Conservation (phyloP, 2,888 invertebrate species). For the Drosophila diplacantha region DNA sequence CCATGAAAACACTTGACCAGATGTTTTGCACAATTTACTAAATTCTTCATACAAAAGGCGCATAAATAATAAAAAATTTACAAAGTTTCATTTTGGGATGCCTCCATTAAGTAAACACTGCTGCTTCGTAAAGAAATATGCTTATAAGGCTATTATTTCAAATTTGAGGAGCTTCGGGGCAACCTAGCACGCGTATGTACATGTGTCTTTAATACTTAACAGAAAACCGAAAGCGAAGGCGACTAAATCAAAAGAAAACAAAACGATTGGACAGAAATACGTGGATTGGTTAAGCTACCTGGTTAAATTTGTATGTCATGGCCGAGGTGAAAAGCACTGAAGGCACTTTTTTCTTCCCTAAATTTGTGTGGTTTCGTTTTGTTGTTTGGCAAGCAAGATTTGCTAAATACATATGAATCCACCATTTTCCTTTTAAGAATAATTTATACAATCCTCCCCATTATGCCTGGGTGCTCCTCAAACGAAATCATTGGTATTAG, state of each 20-base stretch:
- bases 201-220: slow-evolving; percentile 64
- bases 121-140: slow-evolving; percentile 57
- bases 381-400: slow-evolving; percentile 21
- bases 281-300: slow-evolving; percentile 1
- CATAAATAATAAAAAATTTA: slow-evolving; percentile 47
- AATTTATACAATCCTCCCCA: slow-evolving; percentile 21
- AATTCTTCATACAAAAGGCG: slow-evolving; percentile 42
- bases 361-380: slow-evolving; percentile 7
- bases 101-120: slow-evolving; percentile 62
- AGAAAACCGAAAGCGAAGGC: slow-evolving; percentile 50
- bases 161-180: slow-evolving; percentile 59
- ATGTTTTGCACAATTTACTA: slow-evolving; percentile 46
- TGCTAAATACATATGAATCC: slow-evolving; percentile 2
- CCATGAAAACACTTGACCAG: neutral
- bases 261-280: slow-evolving; percentile 16
- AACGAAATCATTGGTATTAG: slow-evolving; percentile 30
- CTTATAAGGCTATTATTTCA: slow-evolving; percentile 29
- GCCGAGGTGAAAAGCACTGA: slow-evolving; percentile 58
- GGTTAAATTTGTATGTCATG: slow-evolving; percentile 57
- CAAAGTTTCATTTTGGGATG: slow-evolving; percentile 38
- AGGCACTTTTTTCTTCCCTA: slow-evolving; percentile 50
- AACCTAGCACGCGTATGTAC: slow-evolving; percentile 54
- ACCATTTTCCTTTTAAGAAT: slow-evolving; percentile 3
- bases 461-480: slow-evolving; percentile 51
- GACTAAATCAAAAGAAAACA: slow-evolving; percentile 29